Percentiles rank a stretch among this genome's conserved stretches.
Conservation (phyloP, 1,140 invertebrate genomes). For the Thaumetopoea pityocampa region DNA sequence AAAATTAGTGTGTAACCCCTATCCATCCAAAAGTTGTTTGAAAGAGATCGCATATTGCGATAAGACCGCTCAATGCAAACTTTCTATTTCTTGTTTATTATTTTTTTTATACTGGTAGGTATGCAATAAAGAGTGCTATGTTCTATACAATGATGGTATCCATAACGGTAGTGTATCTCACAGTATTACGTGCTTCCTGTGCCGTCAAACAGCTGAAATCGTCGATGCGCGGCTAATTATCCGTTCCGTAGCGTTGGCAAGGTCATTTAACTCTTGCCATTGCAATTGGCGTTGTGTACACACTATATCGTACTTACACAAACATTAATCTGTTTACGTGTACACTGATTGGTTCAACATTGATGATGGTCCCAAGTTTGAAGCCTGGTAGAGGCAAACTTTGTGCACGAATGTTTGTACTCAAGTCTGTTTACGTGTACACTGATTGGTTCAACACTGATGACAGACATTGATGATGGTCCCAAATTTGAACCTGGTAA, state of each 20-base stretch:
- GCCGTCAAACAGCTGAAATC: constrained; percentile 35
- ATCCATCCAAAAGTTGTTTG: too few relatives aligned
- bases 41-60: too few relatives aligned
- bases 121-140: not conserved
- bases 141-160: not conserved
- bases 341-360: not conserved
- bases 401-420: too few relatives aligned
- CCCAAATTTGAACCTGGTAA: too few relatives aligned
- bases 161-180: constrained; percentile 13
- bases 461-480: too few relatives aligned
- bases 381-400: too few relatives aligned
- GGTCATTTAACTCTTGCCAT: constrained; percentile 36
- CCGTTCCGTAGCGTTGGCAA: constrained; percentile 34
- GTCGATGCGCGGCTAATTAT: constrained; percentile 41
- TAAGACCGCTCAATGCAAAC: too few relatives aligned
- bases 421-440: constrained; percentile 3
- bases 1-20: too few relatives aligned
- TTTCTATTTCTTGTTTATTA: too few relatives aligned
- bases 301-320: constrained; percentile 4
- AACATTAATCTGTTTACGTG: constrained; percentile 8
- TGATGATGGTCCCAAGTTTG: too few relatives aligned
- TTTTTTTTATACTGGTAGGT: not conserved
- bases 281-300: constrained; percentile 18
- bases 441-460: not conserved
- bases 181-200: constrained; percentile 33